Evolutionary conservation across 2,888 invertebrate species (phyloP).

Genomic region (Acanthosepion pharaonis): DNA sequence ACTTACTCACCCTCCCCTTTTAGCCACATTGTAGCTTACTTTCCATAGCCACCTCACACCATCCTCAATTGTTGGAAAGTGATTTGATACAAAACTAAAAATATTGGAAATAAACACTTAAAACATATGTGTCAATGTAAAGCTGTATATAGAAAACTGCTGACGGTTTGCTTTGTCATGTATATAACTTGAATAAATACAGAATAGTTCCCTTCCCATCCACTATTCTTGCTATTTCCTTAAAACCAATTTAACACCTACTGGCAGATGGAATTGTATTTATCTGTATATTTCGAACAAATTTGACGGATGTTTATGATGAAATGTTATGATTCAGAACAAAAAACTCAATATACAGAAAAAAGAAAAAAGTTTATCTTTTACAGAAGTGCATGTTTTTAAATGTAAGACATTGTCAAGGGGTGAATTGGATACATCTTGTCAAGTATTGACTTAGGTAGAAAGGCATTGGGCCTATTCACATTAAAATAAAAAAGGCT

Average conservation of each 20-base stretch:
- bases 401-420: not conserved
- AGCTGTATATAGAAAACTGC: not conserved
- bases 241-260: not conserved
- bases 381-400: not conserved
- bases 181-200: not conserved
- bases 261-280: not conserved
- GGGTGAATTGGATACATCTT: not conserved
- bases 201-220: not conserved
- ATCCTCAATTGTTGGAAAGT: slow-evolving; percentile 6
- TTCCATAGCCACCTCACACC: not conserved
- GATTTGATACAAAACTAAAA: not conserved
- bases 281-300: not conserved
- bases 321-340: not conserved
- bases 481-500: not conserved
- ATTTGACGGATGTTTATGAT: not conserved
- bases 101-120: not conserved
- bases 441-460: too few species aligned
- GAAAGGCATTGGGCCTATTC: not conserved
- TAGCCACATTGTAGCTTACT: not conserved
- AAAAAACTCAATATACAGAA: not conserved
- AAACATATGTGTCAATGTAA: not conserved
- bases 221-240: not conserved
- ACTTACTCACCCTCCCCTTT: not conserved
- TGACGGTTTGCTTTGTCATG: slow-evolving; percentile 7
- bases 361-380: not conserved